Conservation (phyloP, 2,888 invertebrate genomes). For the Napeogenes sylphis region DNA sequence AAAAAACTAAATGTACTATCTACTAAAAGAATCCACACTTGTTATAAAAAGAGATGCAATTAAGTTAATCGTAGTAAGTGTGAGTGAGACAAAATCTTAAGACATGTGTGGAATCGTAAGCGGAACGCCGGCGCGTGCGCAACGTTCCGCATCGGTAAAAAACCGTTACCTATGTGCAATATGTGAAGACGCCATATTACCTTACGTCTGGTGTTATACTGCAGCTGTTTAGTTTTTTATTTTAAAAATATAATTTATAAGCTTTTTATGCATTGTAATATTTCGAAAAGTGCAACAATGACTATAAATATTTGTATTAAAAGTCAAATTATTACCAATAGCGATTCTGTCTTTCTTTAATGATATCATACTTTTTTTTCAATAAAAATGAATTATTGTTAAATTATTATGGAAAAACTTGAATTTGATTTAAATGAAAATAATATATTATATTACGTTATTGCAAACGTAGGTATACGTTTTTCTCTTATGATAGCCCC, state of each 20-base stretch:
- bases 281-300: no score
- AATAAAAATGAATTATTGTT: no score
- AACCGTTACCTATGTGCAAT: conserved; percentile 41
- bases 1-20: conserved; percentile 7
- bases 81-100: conserved; percentile 27
- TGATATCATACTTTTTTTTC: no score
- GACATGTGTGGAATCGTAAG: conserved; percentile 48
- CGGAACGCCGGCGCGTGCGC: conserved; percentile 59
- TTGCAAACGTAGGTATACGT: background rate
- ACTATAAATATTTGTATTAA: no score
- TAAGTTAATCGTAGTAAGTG: conserved; percentile 6
- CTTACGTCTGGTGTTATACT: conserved; percentile 13
- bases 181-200: conserved; percentile 23
- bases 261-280: no score
- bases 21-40: conserved; percentile 12
- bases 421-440: no score
- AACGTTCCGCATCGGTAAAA: conserved; percentile 41
- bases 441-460: no score
- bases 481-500: background rate
- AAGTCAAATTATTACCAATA: no score
- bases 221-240: conserved; percentile 6
- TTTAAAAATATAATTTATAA: background rate
- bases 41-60: conserved; percentile 11
- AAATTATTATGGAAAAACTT: no score
- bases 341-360: no score